A percentile compares a stretch with the other conserved stretches of the same genome.
These are phyloP conservation scores for Actias luna DNA, from an alignment of 2,888 invertebrate species.

Conservation along the genomic window DNA sequence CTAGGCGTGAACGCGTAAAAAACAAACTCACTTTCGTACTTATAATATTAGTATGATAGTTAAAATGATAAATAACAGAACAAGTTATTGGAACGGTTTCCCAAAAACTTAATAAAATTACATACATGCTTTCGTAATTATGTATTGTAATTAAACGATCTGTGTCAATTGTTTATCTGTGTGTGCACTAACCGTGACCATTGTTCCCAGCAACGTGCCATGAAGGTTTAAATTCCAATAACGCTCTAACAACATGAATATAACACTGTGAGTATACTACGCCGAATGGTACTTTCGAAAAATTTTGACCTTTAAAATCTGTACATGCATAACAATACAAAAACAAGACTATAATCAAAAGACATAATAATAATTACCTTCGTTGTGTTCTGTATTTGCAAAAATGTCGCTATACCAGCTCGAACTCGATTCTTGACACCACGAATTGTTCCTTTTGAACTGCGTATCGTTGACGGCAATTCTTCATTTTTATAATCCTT, in stretches of 20 bases:
- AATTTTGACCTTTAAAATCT: constrained; percentile 71
- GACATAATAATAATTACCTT: constrained; percentile 85
- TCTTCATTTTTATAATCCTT: constrained; percentile 86
- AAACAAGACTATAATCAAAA: constrained; percentile 17
- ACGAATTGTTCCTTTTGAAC: constrained; percentile 95
- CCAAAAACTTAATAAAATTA: constrained; percentile 37
- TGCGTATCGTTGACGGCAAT: constrained; percentile 90
- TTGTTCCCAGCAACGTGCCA: constrained; percentile 54
- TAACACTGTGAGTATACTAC: constrained; percentile 52
- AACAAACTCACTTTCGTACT: too few species aligned
- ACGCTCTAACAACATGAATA: constrained; percentile 40
- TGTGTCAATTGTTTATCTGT: constrained; percentile 55
- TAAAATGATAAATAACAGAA: too few species aligned
- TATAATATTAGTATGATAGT: too few species aligned
- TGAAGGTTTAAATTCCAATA: constrained; percentile 60
- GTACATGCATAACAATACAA: constrained; percentile 54
- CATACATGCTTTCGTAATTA: constrained; percentile 59
- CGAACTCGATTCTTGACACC: constrained; percentile 97
- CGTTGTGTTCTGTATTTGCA: constrained; percentile 89
- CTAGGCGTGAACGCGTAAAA: too few species aligned
- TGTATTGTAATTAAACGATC: constrained; percentile 57
- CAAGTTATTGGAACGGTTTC: constrained; percentile 46
- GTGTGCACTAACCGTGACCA: constrained; percentile 40
- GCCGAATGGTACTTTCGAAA: constrained; percentile 65
- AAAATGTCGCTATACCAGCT: constrained; percentile 97